Conservation (phyloP, 1,140 invertebrate species). For the Drosophila albomicans region DNA sequence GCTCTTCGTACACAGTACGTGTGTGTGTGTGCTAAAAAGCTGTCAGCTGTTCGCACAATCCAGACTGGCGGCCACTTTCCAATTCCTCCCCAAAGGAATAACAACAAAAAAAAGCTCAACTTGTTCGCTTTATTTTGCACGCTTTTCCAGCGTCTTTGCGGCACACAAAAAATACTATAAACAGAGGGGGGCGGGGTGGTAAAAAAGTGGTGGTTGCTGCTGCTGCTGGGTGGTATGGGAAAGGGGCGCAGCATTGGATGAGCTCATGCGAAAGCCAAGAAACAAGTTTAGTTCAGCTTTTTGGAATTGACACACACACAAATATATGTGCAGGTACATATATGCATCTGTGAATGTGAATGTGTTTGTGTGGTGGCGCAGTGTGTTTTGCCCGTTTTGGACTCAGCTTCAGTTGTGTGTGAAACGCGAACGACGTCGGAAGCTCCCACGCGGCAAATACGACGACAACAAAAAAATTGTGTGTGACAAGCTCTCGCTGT, state of each 20-base stretch:
- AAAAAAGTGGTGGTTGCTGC: constrained; percentile 20
- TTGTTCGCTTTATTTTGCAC: constrained; percentile 43
- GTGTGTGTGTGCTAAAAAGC: constrained; percentile 20
- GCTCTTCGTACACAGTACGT: constrained; percentile 33
- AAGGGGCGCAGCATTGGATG: constrained; percentile 55
- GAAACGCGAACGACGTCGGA: constrained; percentile 61
- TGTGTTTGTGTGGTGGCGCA: constrained; percentile 35
- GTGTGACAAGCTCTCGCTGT: constrained; percentile 53
- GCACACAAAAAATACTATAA: constrained; percentile 45
- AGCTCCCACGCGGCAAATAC: constrained; percentile 40
- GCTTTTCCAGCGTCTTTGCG: constrained; percentile 68
- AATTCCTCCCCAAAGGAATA: constrained; percentile 42
- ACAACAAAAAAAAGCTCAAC: constrained; percentile 49
- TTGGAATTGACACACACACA: constrained; percentile 55
- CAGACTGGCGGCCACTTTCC: constrained; percentile 36
- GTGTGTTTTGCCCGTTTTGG: constrained; percentile 40
- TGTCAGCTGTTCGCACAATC: constrained; percentile 52
- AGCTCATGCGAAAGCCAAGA: constrained; percentile 74
- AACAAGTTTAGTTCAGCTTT: constrained; percentile 82
- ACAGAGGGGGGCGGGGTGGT: not conserved
- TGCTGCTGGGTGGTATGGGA: constrained; percentile 39
- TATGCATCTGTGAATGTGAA: constrained; percentile 9
- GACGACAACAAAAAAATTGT: constrained; percentile 46
- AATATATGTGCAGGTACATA: not conserved
- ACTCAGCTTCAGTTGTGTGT: constrained; percentile 57